Evolutionary conservation across 2,797 vertebrate genomes (phyloP).

Genomic region (Poeciliopsis gracilis): DNA sequence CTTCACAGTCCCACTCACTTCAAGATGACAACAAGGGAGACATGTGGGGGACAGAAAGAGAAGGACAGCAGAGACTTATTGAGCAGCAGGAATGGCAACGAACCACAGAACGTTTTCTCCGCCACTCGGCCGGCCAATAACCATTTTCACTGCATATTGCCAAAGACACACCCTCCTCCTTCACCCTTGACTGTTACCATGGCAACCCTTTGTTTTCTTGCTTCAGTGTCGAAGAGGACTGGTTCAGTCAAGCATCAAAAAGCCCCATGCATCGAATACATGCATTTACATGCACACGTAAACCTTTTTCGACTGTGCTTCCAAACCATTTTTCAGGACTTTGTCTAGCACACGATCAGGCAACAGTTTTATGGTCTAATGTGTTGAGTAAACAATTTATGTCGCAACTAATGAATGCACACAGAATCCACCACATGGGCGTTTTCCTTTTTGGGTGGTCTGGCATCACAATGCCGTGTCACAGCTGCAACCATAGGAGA

Average conservation of each 20-base stretch:
- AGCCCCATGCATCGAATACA: slow-evolving; percentile 41
- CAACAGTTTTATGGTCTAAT: slow-evolving; percentile 10
- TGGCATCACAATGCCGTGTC: slow-evolving; percentile 8
- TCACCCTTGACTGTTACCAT: slow-evolving; percentile 75
- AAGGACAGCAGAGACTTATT: slow-evolving; percentile 46
- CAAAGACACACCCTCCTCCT: slow-evolving; percentile 70
- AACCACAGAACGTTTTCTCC: slow-evolving; percentile 50
- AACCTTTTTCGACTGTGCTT: slow-evolving; percentile 31
- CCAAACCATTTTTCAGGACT: slow-evolving; percentile 6
- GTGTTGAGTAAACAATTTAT: neutral
- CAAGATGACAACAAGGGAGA: slow-evolving; percentile 62
- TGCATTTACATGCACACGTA: slow-evolving; percentile 28
- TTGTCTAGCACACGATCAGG: slow-evolving; percentile 14
- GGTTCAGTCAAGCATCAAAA: slow-evolving; percentile 54
- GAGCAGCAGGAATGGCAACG: slow-evolving; percentile 57
- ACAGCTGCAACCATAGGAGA: slow-evolving; percentile 8
- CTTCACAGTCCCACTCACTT: slow-evolving; percentile 68
- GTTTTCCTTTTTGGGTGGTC: slow-evolving; percentile 16
- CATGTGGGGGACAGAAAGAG: slow-evolving; percentile 57
- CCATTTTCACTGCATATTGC: slow-evolving; percentile 59
- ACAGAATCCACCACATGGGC: slow-evolving; percentile 22
- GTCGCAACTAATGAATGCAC: slow-evolving; percentile 15
- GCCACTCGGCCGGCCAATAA: slow-evolving; percentile 58
- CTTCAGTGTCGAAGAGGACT: slow-evolving; percentile 45
- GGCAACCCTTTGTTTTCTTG: slow-evolving; percentile 75